Base-by-base conservation (phyloP, 2,113 vertebrate genomes). In the Sebastes fasciatus region DNA sequence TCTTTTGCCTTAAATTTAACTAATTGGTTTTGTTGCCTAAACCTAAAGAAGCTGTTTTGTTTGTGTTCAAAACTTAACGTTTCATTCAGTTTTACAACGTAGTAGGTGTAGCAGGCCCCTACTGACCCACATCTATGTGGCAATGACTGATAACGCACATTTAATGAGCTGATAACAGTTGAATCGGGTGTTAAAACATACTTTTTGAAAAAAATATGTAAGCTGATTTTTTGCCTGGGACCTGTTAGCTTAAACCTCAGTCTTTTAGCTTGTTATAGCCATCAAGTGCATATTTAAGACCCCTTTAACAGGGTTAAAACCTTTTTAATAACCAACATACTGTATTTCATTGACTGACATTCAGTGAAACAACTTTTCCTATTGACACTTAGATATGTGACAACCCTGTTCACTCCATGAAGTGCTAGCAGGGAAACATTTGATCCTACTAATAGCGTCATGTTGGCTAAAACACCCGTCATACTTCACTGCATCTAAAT, bases 401-500 rank as follows among this genome's bases (percentile, higher is more conserved):
- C 5, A 55, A 17, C 40, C 46, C n/a, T 60, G 54, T 58, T 49
- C 16, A 34, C 55, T 40, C 1, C 16, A 34, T 26, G 11, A 61
- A 17, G 49, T 46, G 57, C 12, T 16, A 14, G 46, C 5, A n/a
- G 17, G 17, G 4, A 43, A 62, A 54, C 34, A 62, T 7, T 19
- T 19, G 10, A 64, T 72, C 42, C 17, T 14, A 55, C 11, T 68
- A 43, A 73, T 3, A n/a, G 13, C 9, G n/a, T 72, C 34, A 34
- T n/a, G 43, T 14, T 26, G 62, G 10, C 57, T 23, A 61, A 49
- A 73, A 40, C 13, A 49, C 16, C 7, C 1, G 17, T 65, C 52
- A 45, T 26, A 57, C 69, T 72, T 73, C 16, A 67, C 46, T 43
- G 68, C 21, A 61, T 49, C 54, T 68, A 48, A 84, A 11, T 21